phyloP scores from a whole-genome alignment of 2,113 vertebrate species.

The Syngnathus floridae region DNA sequence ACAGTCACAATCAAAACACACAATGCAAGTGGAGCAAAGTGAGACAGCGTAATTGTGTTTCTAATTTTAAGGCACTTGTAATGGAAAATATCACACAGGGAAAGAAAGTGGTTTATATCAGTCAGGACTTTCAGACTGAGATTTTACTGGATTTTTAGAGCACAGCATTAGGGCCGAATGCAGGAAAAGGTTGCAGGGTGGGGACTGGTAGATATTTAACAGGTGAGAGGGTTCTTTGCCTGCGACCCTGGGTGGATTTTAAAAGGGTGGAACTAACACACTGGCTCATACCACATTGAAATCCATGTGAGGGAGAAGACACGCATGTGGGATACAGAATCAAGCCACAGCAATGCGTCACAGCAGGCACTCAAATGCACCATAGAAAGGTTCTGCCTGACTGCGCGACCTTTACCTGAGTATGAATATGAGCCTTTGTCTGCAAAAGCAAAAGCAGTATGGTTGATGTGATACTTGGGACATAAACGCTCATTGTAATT shows the following conservation, averaged over 20 bases:
- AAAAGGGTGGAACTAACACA: conserved; percentile 11
- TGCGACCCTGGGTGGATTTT: conserved; percentile 23
- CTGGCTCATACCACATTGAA: conserved; percentile 6
- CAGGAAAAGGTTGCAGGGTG: conserved; percentile 18
- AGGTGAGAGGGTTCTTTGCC: conserved; percentile 4
- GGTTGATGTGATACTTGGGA: conserved; percentile 64
- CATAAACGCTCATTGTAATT: conserved; percentile 7
- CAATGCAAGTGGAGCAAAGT: conserved; percentile 39
- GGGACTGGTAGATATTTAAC: conserved; percentile 24
- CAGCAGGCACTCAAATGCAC: conserved; percentile 46
- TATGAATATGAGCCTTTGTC: conserved; percentile 86
- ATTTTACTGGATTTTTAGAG: conserved; percentile 10
- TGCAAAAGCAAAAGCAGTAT: conserved; percentile 83
- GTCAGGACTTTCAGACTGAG: background rate
- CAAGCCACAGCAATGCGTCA: conserved; percentile 29
- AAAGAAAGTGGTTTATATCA: conserved; percentile 11
- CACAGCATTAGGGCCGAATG: conserved; percentile 6
- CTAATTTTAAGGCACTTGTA: conserved; percentile 8
- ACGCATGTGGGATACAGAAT: conserved; percentile 14
- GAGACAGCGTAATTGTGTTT: conserved; percentile 3
- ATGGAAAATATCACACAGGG: conserved; percentile 25
- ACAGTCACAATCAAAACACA: conserved; percentile 34
- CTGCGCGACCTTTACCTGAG: conserved; percentile 81
- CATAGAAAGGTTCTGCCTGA: conserved; percentile 51
- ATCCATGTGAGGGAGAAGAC: conserved; percentile 27